Base-by-base conservation (phyloP, 1,140 invertebrate species). In the Artemia franciscana region DNA sequence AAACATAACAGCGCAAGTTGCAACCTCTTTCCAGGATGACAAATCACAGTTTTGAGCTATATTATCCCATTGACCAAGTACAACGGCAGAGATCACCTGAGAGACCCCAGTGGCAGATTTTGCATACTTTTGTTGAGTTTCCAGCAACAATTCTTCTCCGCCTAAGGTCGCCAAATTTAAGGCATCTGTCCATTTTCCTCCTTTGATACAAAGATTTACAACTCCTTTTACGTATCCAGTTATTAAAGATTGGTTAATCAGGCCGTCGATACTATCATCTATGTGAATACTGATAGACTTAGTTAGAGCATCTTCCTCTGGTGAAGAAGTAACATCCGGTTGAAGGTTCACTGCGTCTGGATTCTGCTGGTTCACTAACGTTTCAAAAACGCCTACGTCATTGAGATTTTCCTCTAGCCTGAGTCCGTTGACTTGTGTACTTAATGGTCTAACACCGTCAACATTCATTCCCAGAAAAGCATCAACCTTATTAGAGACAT, bases 181-280 rank as follows among this genome's bases (percentile, higher is more conserved):
- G 1, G 91, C 91, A 71, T 95, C 91, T 0, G 89, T 83, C 67
- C 84, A 82, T 61, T 83, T 5, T 67, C 84, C 80, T 58, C 84
- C 82, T 64, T 84, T 77, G 60, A 95, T 72, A 69, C 90, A 94
- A 12, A 94, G 76, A 58, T 92, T 84, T 1, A 92, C 91, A 5
- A 91, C 92, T 56, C 83, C 83, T 70, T 90, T 86, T 63, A 90
- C 79, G 70, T 93, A 87, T 15, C 90, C 91, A 60, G 82, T 80
- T n/a, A 95, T 75, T 63, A 96, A 75, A 23, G 89, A 86, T 73
- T 91, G 86, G 25, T 85, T 86, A 27, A 96, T 86, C 23, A 74
- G 65, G 57, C 74, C 75, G 68, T 76, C 73, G 5, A 78, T 71
- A 74, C 85, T 84, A n/a, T n/a, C n/a, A n/a, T n/a, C n/a, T n/a